Conservation (phyloP, 2,113 vertebrate species). For the Blennius ocellaris region DNA sequence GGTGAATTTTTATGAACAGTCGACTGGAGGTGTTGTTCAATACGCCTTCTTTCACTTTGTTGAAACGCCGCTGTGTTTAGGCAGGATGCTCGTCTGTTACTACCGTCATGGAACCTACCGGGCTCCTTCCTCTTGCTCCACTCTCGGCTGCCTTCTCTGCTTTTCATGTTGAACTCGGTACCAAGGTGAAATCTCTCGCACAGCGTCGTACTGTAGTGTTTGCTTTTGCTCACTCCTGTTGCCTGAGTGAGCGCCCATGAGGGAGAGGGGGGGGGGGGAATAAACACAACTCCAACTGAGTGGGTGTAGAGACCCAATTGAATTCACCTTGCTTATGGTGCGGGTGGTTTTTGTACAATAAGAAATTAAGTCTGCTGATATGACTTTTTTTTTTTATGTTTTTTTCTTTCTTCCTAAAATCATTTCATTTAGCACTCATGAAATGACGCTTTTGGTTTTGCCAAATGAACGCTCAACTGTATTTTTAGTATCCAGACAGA, state of each 20-base stretch:
- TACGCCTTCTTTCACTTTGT: neutral
- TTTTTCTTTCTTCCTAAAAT: no score
- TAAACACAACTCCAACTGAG: constrained; percentile 42
- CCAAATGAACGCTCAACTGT: no score
- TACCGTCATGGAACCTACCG: neutral
- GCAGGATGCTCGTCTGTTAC: neutral
- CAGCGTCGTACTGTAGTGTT: constrained; percentile 49
- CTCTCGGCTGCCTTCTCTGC: constrained; percentile 10
- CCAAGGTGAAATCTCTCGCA: constrained; percentile 71
- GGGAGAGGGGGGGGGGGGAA: constrained; percentile 56
- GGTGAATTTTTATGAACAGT: no score
- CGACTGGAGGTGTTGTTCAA: neutral
- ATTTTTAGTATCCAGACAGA: no score
- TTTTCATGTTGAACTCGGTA: constrained; percentile 46
- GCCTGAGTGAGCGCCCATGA: constrained; percentile 61
- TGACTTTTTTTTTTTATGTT: no score
- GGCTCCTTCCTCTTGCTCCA: constrained; percentile 5
- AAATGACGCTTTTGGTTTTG: no score
- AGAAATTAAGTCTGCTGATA: neutral
- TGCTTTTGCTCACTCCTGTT: constrained; percentile 63
- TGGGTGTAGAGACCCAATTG: constrained; percentile 38
- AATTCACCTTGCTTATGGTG: constrained; percentile 13
- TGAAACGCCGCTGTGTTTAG: neutral
- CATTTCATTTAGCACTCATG: no score
- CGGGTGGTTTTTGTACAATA: neutral